Percentiles rank a stretch among this genome's conserved stretches.
Evolutionary conservation across 2,888 invertebrate genomes (phyloP).

Genomic region (Iphiclides podalirius): DNA sequence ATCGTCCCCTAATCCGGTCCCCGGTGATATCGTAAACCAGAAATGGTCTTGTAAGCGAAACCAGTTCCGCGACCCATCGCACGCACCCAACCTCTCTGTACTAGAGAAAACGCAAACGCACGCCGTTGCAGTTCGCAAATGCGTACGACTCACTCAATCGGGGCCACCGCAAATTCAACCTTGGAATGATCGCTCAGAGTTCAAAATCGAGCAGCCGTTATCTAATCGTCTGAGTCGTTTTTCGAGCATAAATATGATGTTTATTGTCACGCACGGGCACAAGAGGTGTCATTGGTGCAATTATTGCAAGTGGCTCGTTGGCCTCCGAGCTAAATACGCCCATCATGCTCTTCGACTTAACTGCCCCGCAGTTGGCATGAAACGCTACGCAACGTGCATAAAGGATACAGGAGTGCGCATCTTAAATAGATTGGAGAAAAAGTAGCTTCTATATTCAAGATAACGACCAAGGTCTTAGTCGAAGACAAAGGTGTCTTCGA

Average conservation of each 20-base stretch:
- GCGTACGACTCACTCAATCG: slow-evolving; percentile 38
- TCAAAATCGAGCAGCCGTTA: slow-evolving; percentile 40
- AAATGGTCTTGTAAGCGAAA: slow-evolving; percentile 69
- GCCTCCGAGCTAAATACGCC: slow-evolving; percentile 70
- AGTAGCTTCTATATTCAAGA: background rate
- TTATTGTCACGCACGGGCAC: slow-evolving; percentile 70
- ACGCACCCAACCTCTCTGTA: slow-evolving; percentile 55
- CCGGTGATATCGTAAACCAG: slow-evolving; percentile 73
- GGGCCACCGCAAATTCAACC: slow-evolving; percentile 42
- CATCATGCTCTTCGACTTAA: slow-evolving; percentile 53
- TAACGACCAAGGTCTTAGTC: background rate
- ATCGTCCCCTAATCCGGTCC: slow-evolving; percentile 75
- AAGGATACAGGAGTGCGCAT: too few species aligned
- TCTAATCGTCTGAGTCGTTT: slow-evolving; percentile 46
- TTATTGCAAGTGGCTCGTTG: slow-evolving; percentile 78
- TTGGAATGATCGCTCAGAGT: slow-evolving; percentile 37
- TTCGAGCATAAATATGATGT: slow-evolving; percentile 41
- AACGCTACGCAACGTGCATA: slow-evolving; percentile 5
- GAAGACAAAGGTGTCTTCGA: too few species aligned
- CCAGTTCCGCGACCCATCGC: slow-evolving; percentile 66
- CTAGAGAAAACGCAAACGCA: slow-evolving; percentile 60
- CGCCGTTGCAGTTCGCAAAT: slow-evolving; percentile 43
- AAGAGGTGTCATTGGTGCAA: slow-evolving; percentile 75
- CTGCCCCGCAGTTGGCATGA: slow-evolving; percentile 8
- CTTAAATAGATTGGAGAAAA: background rate